A percentile compares a stretch with the other conserved stretches of the same genome.
phyloP scores from a whole-genome alignment of 2,113 vertebrate genomes.

The pig (Sus scrofa) region T2T-Sscrofa CM000813.6:127755501-127756000 shows the following conservation, averaged over 20 bases:
- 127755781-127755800: neutral
- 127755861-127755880: neutral
- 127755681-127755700: neutral
- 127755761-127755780: neutral
- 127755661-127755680: neutral
- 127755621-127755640: neutral
- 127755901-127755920: neutral
- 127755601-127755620: neutral
- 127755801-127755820: neutral
- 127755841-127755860: neutral
- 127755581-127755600: neutral
- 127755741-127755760: neutral
- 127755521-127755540: neutral
- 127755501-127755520: neutral
- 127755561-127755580: neutral
- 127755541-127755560: neutral
- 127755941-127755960: neutral
- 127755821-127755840: neutral
- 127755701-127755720: neutral
- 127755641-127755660: neutral
- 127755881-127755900: neutral
- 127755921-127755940: neutral
- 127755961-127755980: neutral
- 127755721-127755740: neutral
- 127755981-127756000: neutral